Base-by-base conservation (phyloP, 92 coral and sea anemone genomes). In the Porites evermanni region DNA sequence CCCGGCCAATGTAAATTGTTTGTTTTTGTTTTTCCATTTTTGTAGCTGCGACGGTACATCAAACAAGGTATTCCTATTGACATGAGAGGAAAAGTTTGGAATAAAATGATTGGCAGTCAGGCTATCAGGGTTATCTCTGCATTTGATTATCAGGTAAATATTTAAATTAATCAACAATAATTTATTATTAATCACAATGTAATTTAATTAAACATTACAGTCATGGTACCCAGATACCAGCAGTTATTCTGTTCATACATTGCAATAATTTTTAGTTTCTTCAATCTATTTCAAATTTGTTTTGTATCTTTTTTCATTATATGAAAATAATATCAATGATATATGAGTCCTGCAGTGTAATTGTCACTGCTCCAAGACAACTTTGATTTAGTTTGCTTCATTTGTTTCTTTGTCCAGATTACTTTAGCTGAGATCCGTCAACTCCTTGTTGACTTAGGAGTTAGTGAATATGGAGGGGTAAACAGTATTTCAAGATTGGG, bases 401-500 rank as follows among this genome's bases (percentile, higher is more conserved):
- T 69, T 64, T 32, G 9, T 53, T 52, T 24, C 14, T 73, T 51
- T 38, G 7, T 63, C 2, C 52, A 94, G 98, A 90, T 79, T 44
- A 84, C 78, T 79, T 89, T 96, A 53, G 52, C 65, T n/a, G 94
- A 96, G 81, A 86, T 96, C 75, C 98, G 96, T 51, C 82, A 89
- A 67, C 85, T 93, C 10, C 88, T 96, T 70, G 99, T 96, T 54
- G 99, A 96, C 83, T 67, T 88, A 76, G 99, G 98, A 61, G 96
- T 96, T 50, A 96, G 95, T 79, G 99, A 96, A 84, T 96, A 93
- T 89, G 99, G 95, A 50, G 98, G 98, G 18, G 74, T 70, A 2
- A 96, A 91, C 83, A 89, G 95, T 64, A 79, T 95, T 63, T 90
- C 91, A 78, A 80, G 92, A 38, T 89, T 96, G 56, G 97, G 96